These are phyloP conservation scores for Megaceryle alcyon DNA, from an alignment of 2,797 vertebrate genomes.

Conservation along the genomic window DNA sequence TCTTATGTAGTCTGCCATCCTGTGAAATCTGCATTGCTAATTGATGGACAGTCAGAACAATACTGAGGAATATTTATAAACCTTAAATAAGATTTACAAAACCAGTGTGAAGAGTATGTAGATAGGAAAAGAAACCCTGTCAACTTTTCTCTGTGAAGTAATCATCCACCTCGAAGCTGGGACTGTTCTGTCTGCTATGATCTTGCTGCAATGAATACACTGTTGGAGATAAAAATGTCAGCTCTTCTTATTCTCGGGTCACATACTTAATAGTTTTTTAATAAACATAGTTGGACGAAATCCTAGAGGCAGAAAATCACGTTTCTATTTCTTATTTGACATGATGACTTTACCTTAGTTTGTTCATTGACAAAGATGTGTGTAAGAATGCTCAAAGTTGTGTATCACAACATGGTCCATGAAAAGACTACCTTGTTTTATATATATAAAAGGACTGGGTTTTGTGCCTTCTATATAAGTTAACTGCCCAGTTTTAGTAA, in stretches of 20 bases:
- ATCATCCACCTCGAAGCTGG: not conserved
- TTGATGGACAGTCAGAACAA: not conserved
- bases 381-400: not conserved
- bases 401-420: not conserved
- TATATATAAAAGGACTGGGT: not conserved
- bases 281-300: not conserved
- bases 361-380: not conserved
- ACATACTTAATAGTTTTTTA: not conserved
- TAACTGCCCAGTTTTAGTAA: accelerated
- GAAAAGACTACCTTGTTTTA: not conserved
- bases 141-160: not conserved
- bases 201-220: not conserved
- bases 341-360: not conserved
- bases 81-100: not conserved
- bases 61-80: not conserved
- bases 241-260: not conserved
- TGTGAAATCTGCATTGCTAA: not conserved
- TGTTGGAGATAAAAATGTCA: not conserved
- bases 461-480: not conserved
- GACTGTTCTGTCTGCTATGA: not conserved
- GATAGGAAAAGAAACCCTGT: not conserved
- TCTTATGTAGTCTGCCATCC: not conserved
- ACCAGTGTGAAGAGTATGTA: not conserved
- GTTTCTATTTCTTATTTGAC: not conserved
- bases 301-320: not conserved